Evolutionary conservation across 1,140 invertebrate species (phyloP).

Genomic region (Harpegnathos saltator): DNA sequence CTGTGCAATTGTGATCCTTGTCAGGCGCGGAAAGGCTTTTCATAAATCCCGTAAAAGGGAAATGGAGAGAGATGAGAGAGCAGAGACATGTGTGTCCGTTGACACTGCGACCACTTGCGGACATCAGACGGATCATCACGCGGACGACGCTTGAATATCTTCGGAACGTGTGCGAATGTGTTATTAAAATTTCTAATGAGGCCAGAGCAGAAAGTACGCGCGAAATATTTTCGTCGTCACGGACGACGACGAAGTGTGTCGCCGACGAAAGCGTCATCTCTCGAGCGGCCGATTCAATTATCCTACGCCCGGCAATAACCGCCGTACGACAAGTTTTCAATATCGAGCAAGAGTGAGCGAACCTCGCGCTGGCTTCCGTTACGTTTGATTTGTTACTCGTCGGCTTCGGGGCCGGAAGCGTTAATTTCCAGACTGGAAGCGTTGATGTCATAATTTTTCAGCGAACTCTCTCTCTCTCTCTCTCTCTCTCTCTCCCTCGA

Average conservation of each 20-base stretch:
- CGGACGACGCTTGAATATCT: background rate
- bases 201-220: too few species aligned
- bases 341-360: conserved; percentile 14
- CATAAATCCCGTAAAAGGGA: background rate
- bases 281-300: conserved; percentile 32
- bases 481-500: conserved; percentile 31
- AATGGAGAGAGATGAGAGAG: too few species aligned
- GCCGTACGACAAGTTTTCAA: conserved; percentile 50
- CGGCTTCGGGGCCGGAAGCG: conserved; percentile 46
- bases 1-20: conserved; percentile 4
- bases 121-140: too few species aligned
- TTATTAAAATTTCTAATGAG: background rate
- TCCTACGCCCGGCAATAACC: background rate
- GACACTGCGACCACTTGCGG: background rate
- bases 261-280: background rate
- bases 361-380: conserved; percentile 45
- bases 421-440: conserved; percentile 55
- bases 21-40: background rate
- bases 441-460: conserved; percentile 61
- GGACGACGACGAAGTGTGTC: too few species aligned
- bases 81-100: background rate
- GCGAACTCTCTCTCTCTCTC: conserved; percentile 20
- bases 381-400: conserved; percentile 58
- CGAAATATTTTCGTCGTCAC: too few species aligned
- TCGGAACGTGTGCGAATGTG: too few species aligned